Evolutionary conservation across 2,888 invertebrate species (phyloP), one percentile per base, ranked within the genome.

Genomic region (Tolmerus cingulatus): DNA sequence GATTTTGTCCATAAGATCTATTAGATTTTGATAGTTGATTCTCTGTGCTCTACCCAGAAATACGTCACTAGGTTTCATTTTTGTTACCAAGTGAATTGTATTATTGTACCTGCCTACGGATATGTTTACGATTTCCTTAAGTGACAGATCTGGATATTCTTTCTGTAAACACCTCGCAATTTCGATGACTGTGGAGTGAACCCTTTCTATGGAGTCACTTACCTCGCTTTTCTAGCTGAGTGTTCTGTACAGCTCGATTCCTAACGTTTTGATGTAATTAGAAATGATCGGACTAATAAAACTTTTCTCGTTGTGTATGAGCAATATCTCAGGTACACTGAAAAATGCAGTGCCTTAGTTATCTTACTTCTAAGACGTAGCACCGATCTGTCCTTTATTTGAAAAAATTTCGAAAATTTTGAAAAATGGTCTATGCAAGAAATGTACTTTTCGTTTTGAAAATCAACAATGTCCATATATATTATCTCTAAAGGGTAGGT

Each of bases 101-200:
- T 85, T 85, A 9, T 87, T 78, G 16, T 86, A 79, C 23, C 74
- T 40, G 43, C 78, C 85, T n/a, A 87, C 57, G 1, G 87, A 55
- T 12, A 77, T 87, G 8, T 78, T 85, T 5, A 86, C 79, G 7
- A 87, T 0, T 30, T 87, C 86, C 23, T 85, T 85, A 0, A 79
- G n/a, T 12, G 34, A 37, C n/a, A 85, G 27, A n/a, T 74, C 74
- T 2, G 74, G 74, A 7, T 74, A 74, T 30, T 74, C 27, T 5
- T 8, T 1, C 1, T 30, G 82, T 23, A 87, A 14, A 30, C 87
- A 87, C 37, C 87, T 74, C 23, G 74, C 74, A 12, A 87, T 84
- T 87, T 74, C 87, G 14, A 87, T 84, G 12, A 87, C 82, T 9
- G 82, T 87, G 3, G 87, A 87, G 12, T 87, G 84, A 3, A 84